Evolutionary conservation across 2,888 invertebrate species (phyloP).

Genomic region (Tetranychus truncatus): DNA sequence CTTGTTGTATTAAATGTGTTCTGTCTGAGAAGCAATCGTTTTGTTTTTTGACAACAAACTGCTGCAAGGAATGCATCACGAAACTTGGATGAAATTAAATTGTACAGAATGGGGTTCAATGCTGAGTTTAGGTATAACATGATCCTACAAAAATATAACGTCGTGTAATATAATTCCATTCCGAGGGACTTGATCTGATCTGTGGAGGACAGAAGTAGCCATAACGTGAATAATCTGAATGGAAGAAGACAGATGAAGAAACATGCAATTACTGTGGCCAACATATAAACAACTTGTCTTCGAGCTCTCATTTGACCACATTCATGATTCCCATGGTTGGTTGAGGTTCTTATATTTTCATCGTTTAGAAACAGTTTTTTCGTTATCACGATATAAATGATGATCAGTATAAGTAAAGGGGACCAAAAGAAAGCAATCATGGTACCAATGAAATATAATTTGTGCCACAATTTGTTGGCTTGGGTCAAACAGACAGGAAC

Average conservation of each 20-base stretch:
- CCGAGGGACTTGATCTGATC: constrained; percentile 49
- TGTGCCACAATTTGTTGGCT: constrained; percentile 56
- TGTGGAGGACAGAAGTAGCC: constrained; percentile 59
- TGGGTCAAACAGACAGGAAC: constrained; percentile 60
- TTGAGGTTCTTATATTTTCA: constrained; percentile 3
- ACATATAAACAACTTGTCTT: constrained; percentile 74
- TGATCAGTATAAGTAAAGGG: constrained; percentile 57
- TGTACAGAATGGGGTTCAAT: constrained; percentile 74
- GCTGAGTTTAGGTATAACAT: constrained; percentile 79
- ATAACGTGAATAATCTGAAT: constrained; percentile 65
- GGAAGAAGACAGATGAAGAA: constrained; percentile 78
- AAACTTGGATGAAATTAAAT: constrained; percentile 77
- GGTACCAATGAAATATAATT: constrained; percentile 51
- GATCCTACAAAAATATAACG: constrained; percentile 64
- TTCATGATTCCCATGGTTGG: constrained; percentile 12
- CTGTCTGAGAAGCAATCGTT: constrained; percentile 15
- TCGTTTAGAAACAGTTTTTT: constrained; percentile 51
- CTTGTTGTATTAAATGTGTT: constrained; percentile 20
- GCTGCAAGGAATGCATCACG: constrained; percentile 40
- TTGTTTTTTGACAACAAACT: constrained; percentile 14
- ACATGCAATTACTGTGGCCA: constrained; percentile 66
- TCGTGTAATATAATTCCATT: constrained; percentile 57
- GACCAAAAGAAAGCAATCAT: constrained; percentile 65
- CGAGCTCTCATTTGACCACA: constrained; percentile 30
- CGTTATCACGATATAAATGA: constrained; percentile 66